A percentile compares a stretch with the other conserved stretches of the same genome.
Evolutionary conservation across 2,797 vertebrate species (phyloP).

Genomic region (Trichosurus vulpecula): DNA sequence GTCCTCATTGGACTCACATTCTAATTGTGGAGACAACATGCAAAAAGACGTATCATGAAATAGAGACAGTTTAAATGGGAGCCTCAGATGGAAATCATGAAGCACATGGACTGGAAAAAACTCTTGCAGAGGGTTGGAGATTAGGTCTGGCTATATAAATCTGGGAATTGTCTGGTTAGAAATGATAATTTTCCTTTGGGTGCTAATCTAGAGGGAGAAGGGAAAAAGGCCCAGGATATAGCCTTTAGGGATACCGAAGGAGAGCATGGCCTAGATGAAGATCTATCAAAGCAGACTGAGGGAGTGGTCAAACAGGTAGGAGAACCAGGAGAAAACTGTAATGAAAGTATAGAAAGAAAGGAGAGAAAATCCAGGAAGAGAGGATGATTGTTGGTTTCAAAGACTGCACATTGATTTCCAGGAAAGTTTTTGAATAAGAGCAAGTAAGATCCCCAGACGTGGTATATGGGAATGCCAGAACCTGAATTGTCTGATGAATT

Average conservation of each 20-base stretch:
- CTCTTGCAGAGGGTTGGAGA: background rate
- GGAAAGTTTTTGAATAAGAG: background rate
- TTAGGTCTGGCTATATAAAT: background rate
- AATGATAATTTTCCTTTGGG: background rate
- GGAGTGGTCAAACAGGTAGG: background rate
- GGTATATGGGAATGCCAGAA: background rate
- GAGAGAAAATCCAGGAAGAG: background rate
- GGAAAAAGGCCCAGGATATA: background rate
- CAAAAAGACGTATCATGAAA: background rate
- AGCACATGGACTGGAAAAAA: background rate
- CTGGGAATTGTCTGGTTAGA: background rate
- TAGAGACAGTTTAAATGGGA: background rate
- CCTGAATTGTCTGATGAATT: background rate
- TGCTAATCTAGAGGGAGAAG: background rate
- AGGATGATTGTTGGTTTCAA: too few relatives aligned
- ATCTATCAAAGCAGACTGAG: background rate
- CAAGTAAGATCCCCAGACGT: background rate
- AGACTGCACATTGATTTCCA: background rate
- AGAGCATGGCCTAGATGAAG: background rate
- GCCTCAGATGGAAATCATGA: background rate
- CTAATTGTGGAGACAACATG: background rate
- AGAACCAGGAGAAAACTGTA: background rate
- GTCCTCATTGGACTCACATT: background rate
- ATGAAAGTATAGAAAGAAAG: background rate
- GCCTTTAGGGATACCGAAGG: background rate